These are phyloP conservation scores for Calameuta filiformis DNA, from an alignment of 2,888 invertebrate genomes.

Conservation along the genomic window DNA sequence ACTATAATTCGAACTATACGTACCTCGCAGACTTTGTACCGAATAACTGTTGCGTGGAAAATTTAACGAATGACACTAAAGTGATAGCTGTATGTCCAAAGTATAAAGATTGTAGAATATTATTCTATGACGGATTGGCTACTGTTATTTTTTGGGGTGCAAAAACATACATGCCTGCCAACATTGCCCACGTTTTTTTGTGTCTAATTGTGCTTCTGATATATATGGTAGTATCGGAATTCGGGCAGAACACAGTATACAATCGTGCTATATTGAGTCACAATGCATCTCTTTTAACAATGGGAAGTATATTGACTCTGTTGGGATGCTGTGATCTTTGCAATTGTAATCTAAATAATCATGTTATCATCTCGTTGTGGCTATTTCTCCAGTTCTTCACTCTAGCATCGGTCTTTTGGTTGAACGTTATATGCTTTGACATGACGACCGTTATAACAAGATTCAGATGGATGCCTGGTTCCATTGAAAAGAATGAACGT, in stretches of 20 bases:
- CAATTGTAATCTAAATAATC: constrained; percentile 29
- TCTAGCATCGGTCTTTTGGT: constrained; percentile 49
- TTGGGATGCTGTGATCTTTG: constrained; percentile 38
- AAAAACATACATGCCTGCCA: constrained; percentile 49
- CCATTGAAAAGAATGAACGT: constrained; percentile 20
- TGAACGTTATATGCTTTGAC: constrained; percentile 51
- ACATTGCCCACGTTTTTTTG: constrained; percentile 46
- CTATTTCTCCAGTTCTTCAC: constrained; percentile 47
- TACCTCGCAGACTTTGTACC: constrained; percentile 6
- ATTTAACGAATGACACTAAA: constrained; percentile 36
- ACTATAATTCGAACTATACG: neutral
- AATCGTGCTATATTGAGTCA: constrained; percentile 47
- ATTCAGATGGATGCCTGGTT: constrained; percentile 42
- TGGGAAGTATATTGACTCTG: constrained; percentile 38
- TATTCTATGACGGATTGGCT: constrained; percentile 24
- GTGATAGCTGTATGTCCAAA: constrained; percentile 36
- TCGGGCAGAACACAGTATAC: constrained; percentile 41
- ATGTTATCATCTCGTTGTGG: constrained; percentile 36
- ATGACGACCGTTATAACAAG: constrained; percentile 49
- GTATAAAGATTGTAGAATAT: constrained; percentile 17
- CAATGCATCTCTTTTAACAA: constrained; percentile 42
- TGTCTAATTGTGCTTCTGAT: constrained; percentile 43
- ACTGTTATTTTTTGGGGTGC: constrained; percentile 48
- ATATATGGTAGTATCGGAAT: constrained; percentile 43
- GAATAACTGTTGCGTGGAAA: constrained; percentile 31